Conservation (phyloP, 2,113 vertebrate species). For the Guaruba guarouba region DNA sequence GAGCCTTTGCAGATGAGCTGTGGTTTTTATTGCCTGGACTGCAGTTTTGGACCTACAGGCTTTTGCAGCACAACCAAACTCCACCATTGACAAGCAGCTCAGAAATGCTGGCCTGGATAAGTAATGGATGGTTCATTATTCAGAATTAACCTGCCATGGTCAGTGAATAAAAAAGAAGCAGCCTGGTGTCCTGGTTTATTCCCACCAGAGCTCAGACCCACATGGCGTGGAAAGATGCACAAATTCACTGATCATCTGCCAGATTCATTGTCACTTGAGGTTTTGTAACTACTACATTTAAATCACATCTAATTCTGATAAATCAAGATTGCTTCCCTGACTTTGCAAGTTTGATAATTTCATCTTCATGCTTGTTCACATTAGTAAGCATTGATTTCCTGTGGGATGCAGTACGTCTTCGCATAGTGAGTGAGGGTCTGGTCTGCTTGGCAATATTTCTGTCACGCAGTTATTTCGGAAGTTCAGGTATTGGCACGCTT, state of each 20-base stretch:
- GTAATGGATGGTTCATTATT: background rate
- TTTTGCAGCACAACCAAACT: background rate
- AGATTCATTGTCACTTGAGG: background rate
- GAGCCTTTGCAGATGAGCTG: background rate
- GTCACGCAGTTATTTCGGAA: background rate
- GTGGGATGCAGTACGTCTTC: background rate
- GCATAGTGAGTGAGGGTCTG: accelerated
- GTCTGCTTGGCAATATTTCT: background rate
- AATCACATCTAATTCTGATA: background rate
- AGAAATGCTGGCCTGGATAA: background rate
- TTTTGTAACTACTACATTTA: conserved; percentile 3
- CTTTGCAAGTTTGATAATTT: conserved; percentile 11
- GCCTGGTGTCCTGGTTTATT: background rate
- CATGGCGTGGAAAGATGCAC: accelerated
- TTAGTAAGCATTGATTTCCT: background rate
- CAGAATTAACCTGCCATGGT: background rate
- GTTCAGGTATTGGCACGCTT: background rate
- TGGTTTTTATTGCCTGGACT: background rate
- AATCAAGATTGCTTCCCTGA: background rate
- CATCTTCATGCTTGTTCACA: background rate
- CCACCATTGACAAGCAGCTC: background rate
- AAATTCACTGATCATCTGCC: background rate
- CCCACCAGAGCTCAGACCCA: background rate
- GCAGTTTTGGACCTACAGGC: background rate
- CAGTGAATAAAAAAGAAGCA: background rate